phyloP scores from a whole-genome alignment of 2,888 invertebrate species.

The Dioctria linearis region DNA sequence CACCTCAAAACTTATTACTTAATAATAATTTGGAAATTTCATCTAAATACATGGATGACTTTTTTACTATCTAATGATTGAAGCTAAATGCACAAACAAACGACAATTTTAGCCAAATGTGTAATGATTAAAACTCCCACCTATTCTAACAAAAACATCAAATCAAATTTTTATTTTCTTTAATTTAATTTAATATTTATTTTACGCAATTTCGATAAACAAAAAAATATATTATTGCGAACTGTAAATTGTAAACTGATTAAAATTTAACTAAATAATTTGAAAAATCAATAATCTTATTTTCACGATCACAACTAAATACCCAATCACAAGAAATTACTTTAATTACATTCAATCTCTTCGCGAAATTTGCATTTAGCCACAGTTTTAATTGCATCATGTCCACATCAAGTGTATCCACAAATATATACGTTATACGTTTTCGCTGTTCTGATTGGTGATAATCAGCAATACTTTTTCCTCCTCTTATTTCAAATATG shows the following conservation, averaged over 20 bases:
- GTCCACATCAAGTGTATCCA: constrained; percentile 59
- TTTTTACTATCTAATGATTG: no score
- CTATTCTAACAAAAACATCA: no score
- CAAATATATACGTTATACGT: constrained; percentile 58
- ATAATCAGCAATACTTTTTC: constrained; percentile 56
- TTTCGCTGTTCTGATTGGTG: constrained; percentile 24
- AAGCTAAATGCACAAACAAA: no score
- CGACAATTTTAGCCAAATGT: no score
- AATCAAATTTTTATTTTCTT: no score
- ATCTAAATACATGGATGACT: no score
- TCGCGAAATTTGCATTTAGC: constrained; percentile 58
- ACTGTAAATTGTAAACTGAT: background rate
- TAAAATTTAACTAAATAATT: constrained; percentile 3
- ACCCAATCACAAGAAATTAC: constrained; percentile 64
- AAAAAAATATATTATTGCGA: no score
- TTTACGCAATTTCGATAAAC: no score
- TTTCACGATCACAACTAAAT: constrained; percentile 61
- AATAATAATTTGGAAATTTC: no score
- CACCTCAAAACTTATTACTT: no score
- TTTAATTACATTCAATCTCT: constrained; percentile 59
- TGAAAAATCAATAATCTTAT: constrained; percentile 39
- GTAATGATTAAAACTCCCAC: no score
- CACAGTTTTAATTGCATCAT: constrained; percentile 58
- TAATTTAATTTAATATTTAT: no score
- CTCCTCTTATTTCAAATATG: constrained; percentile 65